phyloP scores from a whole-genome alignment of 2,797 vertebrate species.

The Remorina albescens region DNA sequence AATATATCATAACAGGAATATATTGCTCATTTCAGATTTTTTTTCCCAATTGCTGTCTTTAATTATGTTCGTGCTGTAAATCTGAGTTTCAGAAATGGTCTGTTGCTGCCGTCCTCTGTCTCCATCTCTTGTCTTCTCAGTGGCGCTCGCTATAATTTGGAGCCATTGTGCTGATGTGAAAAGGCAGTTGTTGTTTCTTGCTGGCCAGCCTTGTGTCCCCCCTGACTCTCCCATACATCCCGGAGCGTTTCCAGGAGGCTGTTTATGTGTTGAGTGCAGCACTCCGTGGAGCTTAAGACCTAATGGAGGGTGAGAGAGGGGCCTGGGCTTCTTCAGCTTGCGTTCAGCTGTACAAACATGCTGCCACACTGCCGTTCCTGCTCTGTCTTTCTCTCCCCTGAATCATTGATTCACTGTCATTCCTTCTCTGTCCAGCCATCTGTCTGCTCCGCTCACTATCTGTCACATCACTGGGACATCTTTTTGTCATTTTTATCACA shows the following conservation, averaged over 20 bases:
- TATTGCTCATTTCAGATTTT: background rate
- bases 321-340: constrained; percentile 97
- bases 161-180: constrained; percentile 79
- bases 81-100: constrained; percentile 20
- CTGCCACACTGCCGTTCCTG: constrained; percentile 81
- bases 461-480: constrained; percentile 8
- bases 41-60: background rate
- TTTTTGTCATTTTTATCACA: background rate
- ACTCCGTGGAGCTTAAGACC: constrained; percentile 91
- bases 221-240: constrained; percentile 82
- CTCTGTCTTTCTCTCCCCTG: constrained; percentile 51
- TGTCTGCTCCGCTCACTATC: constrained; percentile 31
- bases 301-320: constrained; percentile 96
- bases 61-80: background rate
- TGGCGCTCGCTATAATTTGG: constrained; percentile 66
- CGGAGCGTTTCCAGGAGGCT: constrained; percentile 89
- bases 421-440: constrained; percentile 14
- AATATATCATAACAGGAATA: background rate
- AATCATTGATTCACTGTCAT: constrained; percentile 40
- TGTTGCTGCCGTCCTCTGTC: constrained; percentile 48
- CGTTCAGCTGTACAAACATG: constrained; percentile 99
- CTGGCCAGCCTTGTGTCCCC: constrained; percentile 71
- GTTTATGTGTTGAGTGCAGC: constrained; percentile 97
- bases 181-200: constrained; percentile 88
- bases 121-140: constrained; percentile 49